phyloP scores from a whole-genome alignment of 2,797 vertebrate species.

The Sarcophilus harrisii region DNA sequence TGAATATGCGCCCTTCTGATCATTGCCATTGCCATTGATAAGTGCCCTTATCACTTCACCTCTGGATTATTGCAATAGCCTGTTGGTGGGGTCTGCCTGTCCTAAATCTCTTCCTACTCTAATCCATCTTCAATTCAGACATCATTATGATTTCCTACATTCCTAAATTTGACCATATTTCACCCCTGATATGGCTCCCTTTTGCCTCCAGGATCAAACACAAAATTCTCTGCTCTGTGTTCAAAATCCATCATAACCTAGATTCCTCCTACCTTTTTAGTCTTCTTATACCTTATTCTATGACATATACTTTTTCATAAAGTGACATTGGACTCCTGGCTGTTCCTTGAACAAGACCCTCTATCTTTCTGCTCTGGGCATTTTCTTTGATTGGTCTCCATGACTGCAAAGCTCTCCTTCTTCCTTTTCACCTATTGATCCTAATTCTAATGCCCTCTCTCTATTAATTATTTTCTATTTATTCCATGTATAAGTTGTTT shows the following conservation, averaged over 20 bases:
- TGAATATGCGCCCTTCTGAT: background rate
- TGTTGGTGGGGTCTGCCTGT: background rate
- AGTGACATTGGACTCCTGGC: background rate
- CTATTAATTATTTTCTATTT: background rate
- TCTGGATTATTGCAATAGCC: background rate
- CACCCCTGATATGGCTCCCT: background rate
- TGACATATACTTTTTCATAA: background rate
- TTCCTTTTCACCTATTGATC: background rate
- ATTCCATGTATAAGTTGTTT: background rate
- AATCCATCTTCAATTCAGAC: background rate
- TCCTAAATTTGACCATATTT: background rate
- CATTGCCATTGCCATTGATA: background rate
- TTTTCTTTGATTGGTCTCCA: background rate
- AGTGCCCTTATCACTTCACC: background rate
- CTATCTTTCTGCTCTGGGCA: background rate
- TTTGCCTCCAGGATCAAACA: background rate
- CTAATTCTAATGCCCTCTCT: background rate
- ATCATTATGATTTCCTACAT: background rate
- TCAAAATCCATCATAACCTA: background rate
- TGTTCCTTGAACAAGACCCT: background rate
- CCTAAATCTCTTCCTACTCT: background rate
- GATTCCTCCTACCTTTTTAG: background rate
- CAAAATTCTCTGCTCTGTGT: background rate
- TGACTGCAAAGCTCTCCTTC: background rate
- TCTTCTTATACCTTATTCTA: background rate